These are phyloP conservation scores for Drosophila repleta DNA, from an alignment of 1,140 invertebrate genomes.

Conservation along the genomic window DNA sequence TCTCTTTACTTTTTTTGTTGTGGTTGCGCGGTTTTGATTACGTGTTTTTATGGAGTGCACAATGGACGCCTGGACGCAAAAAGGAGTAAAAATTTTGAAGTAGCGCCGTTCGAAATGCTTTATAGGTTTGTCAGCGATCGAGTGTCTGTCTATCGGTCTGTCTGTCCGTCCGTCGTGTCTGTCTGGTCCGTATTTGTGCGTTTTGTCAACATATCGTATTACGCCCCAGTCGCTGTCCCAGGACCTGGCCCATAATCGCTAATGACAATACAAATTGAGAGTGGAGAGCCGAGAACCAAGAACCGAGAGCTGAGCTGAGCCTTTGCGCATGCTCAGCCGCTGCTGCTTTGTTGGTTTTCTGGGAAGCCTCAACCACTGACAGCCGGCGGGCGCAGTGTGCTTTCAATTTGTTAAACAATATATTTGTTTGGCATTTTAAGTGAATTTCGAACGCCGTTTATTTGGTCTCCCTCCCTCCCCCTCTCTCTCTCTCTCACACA, in stretches of 20 bases:
- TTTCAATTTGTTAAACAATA: slow-evolving; percentile 61
- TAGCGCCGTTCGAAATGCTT: slow-evolving; percentile 74
- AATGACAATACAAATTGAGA: slow-evolving; percentile 80
- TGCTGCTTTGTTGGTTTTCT: slow-evolving; percentile 71
- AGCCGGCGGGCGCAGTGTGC: slow-evolving; percentile 57
- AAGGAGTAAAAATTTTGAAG: slow-evolving; percentile 82
- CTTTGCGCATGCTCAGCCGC: slow-evolving; percentile 18
- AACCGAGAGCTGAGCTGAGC: neutral
- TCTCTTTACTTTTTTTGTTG: slow-evolving; percentile 38
- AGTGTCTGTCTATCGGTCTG: neutral
- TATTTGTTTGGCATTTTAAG: slow-evolving; percentile 54
- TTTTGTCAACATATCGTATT: slow-evolving; percentile 79
- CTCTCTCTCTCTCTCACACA: too few species aligned
- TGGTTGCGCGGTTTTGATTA: slow-evolving; percentile 73
- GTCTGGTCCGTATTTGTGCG: slow-evolving; percentile 48
- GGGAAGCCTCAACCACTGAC: slow-evolving; percentile 57
- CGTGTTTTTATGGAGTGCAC: slow-evolving; percentile 65
- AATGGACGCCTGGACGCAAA: slow-evolving; percentile 41
- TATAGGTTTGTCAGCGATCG: slow-evolving; percentile 73
- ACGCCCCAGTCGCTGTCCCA: slow-evolving; percentile 45
- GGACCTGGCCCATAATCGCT: slow-evolving; percentile 66
- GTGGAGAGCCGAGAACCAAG: slow-evolving; percentile 2
- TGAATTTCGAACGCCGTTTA: slow-evolving; percentile 46
- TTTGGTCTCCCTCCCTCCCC: neutral
- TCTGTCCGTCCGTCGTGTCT: neutral